Evolutionary conservation across 2,113 vertebrate species (phyloP).

Genomic region (Ailuropoda melanoleuca): DNA sequence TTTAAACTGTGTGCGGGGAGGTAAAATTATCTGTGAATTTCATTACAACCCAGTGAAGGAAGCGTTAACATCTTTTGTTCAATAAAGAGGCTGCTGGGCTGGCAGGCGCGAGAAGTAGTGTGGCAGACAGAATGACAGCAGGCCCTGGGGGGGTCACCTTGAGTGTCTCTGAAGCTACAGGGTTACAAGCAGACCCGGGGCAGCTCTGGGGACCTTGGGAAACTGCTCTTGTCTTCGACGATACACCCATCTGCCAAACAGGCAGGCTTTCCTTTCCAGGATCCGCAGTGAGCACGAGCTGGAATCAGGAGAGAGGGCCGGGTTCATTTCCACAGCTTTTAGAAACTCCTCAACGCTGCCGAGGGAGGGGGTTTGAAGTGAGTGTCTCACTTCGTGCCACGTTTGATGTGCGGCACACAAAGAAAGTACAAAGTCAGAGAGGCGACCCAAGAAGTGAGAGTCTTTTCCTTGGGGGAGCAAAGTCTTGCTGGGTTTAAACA

Average conservation of each 20-base stretch:
- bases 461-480: background rate
- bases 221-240: background rate
- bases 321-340: background rate
- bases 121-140: background rate
- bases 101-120: background rate
- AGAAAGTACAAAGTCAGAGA: slow-evolving; percentile 1
- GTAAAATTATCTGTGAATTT: background rate
- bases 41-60: background rate
- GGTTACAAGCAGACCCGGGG: background rate
- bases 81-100: too few relatives aligned
- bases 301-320: background rate
- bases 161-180: background rate
- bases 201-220: background rate
- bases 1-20: background rate
- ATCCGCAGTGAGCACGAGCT: fast-evolving
- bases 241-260: background rate
- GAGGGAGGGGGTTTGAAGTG: background rate
- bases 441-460: background rate
- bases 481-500: background rate
- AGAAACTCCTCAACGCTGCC: background rate
- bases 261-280: background rate
- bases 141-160: background rate
- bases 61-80: background rate
- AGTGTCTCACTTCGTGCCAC: background rate
- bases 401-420: background rate